Base-by-base conservation (phyloP, 2,113 vertebrate genomes). In the Phoxinus phoxinus region DNA sequence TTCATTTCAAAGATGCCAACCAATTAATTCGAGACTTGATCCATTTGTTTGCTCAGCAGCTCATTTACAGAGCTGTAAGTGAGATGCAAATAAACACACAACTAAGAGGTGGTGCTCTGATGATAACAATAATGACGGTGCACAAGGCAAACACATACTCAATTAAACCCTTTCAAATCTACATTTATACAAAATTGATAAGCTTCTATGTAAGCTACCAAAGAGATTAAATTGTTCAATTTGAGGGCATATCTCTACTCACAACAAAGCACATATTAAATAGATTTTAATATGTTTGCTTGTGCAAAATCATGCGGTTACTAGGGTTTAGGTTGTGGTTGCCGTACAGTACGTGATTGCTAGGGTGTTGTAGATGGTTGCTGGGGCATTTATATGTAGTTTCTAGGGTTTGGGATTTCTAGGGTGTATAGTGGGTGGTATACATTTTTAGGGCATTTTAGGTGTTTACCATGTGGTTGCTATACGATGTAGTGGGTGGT, bases 61-160 rank as follows among this genome's bases (percentile, higher is more conserved):
- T 93, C 87, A 91, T 92, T 92, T 92, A 89, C 84, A 90, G 88
- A 92, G 93, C 91, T 92, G 93, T 90, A 91, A 89, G 90, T 90
- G 48, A 37, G 32, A 41, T 46, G 72, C 69, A 81, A 85, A 81
- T 79, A 86, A 88, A 73, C 51, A 78, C 72, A 73, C 44, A 53
- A 79, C 75, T 79, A 19, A 63, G 72, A 32, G 61, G 67, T 77
- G 79, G 61, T 30, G 9, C 48, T 58, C 75, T 51, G 67, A 80
- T 48, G 67, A 74, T n/a, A 81, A 46, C 27, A 80, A 63, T 82
- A 82, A 85, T 80, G 76, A 69, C 71, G 30, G 61, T n/a, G 11
- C 58, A 56, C 59, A 25, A 17, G 6, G 12, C 58, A 76, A 82
- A 83, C 8, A 56, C 53, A 41, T 27, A 32, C 69, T 41, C 44